Base-by-base conservation (phyloP, 1,140 invertebrate species). In the Mesaphorura yosii region DNA sequence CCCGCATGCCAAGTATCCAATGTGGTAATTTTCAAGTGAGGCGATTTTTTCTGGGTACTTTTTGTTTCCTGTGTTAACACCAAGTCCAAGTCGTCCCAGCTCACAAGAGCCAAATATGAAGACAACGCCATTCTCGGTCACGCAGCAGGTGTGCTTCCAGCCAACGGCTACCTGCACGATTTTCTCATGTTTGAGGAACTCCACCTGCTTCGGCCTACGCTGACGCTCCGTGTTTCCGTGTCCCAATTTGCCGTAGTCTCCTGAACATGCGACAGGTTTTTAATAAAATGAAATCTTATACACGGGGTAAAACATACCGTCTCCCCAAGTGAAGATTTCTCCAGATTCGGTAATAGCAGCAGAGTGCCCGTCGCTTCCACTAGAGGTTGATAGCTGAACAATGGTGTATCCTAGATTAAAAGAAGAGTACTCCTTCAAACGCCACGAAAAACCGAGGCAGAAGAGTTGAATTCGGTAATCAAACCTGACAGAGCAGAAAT, bases 31-130 rank as follows among this genome's bases (percentile, higher is more conserved):
- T 10, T 26, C 47, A n/a, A 57, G 25, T 17, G 34, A 22, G 14
- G 34, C 19, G 28, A 47, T 19, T 28, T 25, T 47, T 41, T 47
- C 27, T 7, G 38, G 45, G 6, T 7, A 50, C 25, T 55, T 1
- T 34, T 34, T 34, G n/a, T 34, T 34, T n/a, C 31, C 31, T 10
- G n/a, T n/a, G 31, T 34, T 34, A n/a, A n/a, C n/a, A 10, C 31
- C 31, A 34, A 34, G 31, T 10, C 31, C 31, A 34, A 34, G 31
- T 34, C 78, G 66, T 2, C 80, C 80, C 66, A 78, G 79, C 65
- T 81, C 79, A 29, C 78, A 78, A 67, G 78, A 79, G 12, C 80
- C 80, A 70, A 82, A 82, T 0, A 78, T 80, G 62, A 74, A 81
- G 5, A 82, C 67, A 64, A 78, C 76, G 2, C 80, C 80, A 68